Percentiles rank a stretch among this genome's conserved stretches.
phyloP scores from a whole-genome alignment of 2,797 vertebrate species.

The Meriones psammophilus region DNA sequence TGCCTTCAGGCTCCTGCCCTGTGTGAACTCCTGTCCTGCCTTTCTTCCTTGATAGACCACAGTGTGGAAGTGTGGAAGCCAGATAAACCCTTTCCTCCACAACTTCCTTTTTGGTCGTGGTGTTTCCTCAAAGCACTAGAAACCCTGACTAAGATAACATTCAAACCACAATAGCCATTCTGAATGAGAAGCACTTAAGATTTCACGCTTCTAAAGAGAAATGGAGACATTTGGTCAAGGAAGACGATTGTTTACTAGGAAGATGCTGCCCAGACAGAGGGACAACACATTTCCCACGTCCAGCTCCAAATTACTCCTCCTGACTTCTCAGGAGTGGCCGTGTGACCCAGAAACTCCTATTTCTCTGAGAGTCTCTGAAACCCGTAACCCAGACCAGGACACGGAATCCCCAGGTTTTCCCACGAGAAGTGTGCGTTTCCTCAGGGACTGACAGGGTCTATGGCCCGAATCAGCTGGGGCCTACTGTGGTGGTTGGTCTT shows the following conservation, averaged over 20 bases:
- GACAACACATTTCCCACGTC: neutral
- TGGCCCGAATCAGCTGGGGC: neutral
- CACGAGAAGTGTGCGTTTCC: slow-evolving; percentile 49
- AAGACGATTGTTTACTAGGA: slow-evolving; percentile 51
- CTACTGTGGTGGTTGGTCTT: neutral
- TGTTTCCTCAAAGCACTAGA: neutral
- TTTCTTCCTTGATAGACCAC: neutral
- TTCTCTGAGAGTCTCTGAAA: slow-evolving; percentile 49
- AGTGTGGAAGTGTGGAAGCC: neutral
- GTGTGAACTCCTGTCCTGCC: neutral
- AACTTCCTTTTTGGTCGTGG: neutral
- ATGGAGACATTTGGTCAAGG: slow-evolving; percentile 32
- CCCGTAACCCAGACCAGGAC: neutral
- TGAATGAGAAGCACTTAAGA: slow-evolving; percentile 45
- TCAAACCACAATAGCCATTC: neutral
- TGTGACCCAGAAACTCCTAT: slow-evolving; percentile 1
- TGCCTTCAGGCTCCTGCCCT: neutral
- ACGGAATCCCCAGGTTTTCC: neutral
- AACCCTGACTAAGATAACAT: neutral
- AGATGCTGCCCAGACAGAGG: slow-evolving; percentile 17
- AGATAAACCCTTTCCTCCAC: neutral
- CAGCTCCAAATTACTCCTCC: slow-evolving; percentile 12
- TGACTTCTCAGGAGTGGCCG: neutral
- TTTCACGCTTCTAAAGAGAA: slow-evolving; percentile 5
- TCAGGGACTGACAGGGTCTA: slow-evolving; percentile 42